These are phyloP conservation scores for Papilio demoleus DNA, from an alignment of 2,888 invertebrate genomes.

Conservation along the genomic window DNA sequence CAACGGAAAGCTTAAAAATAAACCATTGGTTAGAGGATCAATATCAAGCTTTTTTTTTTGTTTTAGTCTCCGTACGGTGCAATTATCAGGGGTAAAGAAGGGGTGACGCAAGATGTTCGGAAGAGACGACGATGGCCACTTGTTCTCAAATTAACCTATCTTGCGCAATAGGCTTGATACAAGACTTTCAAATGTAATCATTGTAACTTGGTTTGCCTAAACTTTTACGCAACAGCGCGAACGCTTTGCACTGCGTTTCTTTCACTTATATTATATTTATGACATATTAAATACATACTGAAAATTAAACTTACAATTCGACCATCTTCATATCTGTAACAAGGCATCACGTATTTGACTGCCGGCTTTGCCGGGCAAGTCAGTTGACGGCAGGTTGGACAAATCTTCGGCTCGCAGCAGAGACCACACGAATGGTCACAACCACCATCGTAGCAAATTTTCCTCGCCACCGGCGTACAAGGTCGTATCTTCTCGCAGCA, in stretches of 20 bases:
- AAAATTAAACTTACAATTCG: conserved; percentile 70
- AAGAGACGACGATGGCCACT: too few species aligned
- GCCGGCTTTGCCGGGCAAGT: conserved; percentile 43
- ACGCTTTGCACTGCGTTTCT: too few species aligned
- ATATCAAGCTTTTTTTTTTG: conserved; percentile 20
- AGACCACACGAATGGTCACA: conserved; percentile 39
- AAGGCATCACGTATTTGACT: conserved; percentile 74
- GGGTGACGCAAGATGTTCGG: not conserved
- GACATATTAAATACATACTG: not conserved
- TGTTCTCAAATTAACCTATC: too few species aligned
- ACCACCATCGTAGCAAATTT: conserved; percentile 39
- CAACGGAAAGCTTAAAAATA: conserved; percentile 52
- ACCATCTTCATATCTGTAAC: conserved; percentile 78
- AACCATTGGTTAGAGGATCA: conserved; percentile 52
- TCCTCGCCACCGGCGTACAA: conserved; percentile 23
- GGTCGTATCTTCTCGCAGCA: conserved; percentile 55
- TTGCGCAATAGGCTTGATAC: too few species aligned
- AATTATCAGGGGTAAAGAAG: not conserved
- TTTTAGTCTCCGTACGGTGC: not conserved
- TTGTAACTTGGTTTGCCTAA: too few species aligned
- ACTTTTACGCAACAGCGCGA: too few species aligned
- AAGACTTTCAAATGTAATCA: too few species aligned
- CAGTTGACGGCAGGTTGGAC: conserved; percentile 48
- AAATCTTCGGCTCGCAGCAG: conserved; percentile 38
- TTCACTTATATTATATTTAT: too few species aligned